These are phyloP conservation scores for Harpalus rufipes DNA, from an alignment of 2,888 invertebrate species.

Conservation along the genomic window DNA sequence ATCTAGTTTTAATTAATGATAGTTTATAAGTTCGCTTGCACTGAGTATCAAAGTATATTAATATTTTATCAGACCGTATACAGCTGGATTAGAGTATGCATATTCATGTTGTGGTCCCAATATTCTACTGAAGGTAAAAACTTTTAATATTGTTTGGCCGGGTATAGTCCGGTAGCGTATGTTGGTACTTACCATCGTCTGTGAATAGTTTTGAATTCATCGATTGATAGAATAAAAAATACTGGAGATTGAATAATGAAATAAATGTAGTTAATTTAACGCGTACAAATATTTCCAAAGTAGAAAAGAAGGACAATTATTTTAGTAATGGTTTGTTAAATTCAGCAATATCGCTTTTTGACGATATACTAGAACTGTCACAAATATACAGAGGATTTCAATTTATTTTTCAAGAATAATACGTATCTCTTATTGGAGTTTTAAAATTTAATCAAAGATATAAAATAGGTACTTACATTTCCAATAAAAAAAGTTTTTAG, in stretches of 20 bases:
- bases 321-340: not conserved
- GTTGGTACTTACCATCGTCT: too few relatives aligned
- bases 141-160: too few relatives aligned
- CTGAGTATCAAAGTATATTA: not conserved
- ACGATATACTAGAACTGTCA: not conserved
- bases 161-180: too few relatives aligned
- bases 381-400: slow-evolving; percentile 20
- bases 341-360: not conserved
- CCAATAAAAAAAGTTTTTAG: not conserved
- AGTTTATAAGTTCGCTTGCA: slow-evolving; percentile 12
- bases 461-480: not conserved
- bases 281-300: not conserved
- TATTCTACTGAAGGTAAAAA: not conserved
- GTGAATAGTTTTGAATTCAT: too few relatives aligned
- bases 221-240: too few relatives aligned
- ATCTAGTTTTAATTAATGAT: slow-evolving; percentile 20
- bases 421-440: slow-evolving; percentile 1
- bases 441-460: not conserved
- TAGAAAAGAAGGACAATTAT: not conserved
- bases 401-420: slow-evolving; percentile 8
- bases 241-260: too few relatives aligned
- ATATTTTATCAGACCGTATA: not conserved
- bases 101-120: not conserved
- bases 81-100: not conserved
- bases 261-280: too few relatives aligned